Evolutionary conservation across 2,113 vertebrate species (phyloP).

Genomic region (Oncorhynchus clarkii): DNA sequence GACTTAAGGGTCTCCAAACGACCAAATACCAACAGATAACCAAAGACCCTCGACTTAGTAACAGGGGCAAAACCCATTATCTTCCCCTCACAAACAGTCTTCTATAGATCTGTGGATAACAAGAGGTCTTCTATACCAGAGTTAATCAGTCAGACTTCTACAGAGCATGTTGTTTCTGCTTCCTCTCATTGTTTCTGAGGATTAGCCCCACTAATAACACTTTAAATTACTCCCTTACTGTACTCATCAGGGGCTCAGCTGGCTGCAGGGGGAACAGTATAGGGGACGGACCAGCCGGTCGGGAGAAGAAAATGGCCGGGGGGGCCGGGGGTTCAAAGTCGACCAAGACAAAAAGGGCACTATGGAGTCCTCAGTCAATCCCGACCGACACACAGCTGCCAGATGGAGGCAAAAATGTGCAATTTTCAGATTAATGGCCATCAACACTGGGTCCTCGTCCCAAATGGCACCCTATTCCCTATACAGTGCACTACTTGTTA

Average conservation of each 20-base stretch:
- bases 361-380: constrained; percentile 56
- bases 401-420: constrained; percentile 62
- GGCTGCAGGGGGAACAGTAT: constrained; percentile 47
- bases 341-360: constrained; percentile 72
- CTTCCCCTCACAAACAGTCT: not conserved
- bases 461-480: no score
- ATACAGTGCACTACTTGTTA: no score
- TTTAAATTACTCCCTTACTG: constrained; percentile 70
- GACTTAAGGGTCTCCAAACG: not conserved
- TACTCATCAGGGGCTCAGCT: constrained; percentile 62
- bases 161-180: constrained; percentile 56
- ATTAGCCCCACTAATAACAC: constrained; percentile 70
- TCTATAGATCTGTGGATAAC: constrained; percentile 4
- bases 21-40: not conserved
- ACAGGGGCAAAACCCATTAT: not conserved
- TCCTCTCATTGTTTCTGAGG: constrained; percentile 69
- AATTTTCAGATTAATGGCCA: constrained; percentile 78
- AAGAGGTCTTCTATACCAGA: not conserved
- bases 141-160: constrained; percentile 32
- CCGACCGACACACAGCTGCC: constrained; percentile 44
- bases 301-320: constrained; percentile 50
- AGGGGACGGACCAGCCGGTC: constrained; percentile 37
- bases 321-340: constrained; percentile 60
- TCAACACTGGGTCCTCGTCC: constrained; percentile 37
- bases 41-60: not conserved